phyloP scores from a whole-genome alignment of 2,113 vertebrate species.

The Phylloscopus trochilus region DNA sequence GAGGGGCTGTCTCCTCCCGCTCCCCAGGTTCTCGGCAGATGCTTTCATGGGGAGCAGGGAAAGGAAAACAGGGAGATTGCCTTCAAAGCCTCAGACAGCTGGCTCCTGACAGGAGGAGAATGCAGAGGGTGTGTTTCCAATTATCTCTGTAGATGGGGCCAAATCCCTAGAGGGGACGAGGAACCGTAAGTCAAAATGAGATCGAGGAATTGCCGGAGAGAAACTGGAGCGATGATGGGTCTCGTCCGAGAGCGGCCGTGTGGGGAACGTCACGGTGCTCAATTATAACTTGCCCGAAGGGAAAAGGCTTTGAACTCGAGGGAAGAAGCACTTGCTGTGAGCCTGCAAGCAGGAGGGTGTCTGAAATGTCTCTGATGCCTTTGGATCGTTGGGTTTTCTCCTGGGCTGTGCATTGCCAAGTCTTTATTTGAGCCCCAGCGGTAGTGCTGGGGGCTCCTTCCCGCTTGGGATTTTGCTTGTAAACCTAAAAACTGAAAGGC shows the following conservation, averaged over 20 bases:
- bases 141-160: slow-evolving; percentile 57
- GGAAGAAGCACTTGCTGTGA: not conserved
- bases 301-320: slow-evolving; percentile 44
- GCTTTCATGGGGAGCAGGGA: not conserved
- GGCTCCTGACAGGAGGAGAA: slow-evolving; percentile 40
- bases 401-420: not conserved
- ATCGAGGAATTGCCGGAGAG: not conserved
- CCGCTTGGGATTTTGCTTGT: not conserved
- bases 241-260: not conserved
- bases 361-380: not conserved
- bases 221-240: not conserved
- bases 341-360: not conserved
- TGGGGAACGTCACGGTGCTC: not conserved
- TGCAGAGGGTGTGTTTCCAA: slow-evolving; percentile 44
- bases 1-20: not conserved
- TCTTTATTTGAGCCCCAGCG: not conserved
- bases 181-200: slow-evolving; percentile 36
- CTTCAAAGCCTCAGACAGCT: slow-evolving; percentile 33
- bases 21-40: not conserved
- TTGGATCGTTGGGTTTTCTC: not conserved
- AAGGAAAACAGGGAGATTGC: not conserved
- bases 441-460: not conserved
- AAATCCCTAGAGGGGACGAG: slow-evolving; percentile 23
- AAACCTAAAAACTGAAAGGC: not conserved
- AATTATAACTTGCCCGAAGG: slow-evolving; percentile 55